Conservation (phyloP, 2,113 vertebrate species). For the Sciurus niger region DNA sequence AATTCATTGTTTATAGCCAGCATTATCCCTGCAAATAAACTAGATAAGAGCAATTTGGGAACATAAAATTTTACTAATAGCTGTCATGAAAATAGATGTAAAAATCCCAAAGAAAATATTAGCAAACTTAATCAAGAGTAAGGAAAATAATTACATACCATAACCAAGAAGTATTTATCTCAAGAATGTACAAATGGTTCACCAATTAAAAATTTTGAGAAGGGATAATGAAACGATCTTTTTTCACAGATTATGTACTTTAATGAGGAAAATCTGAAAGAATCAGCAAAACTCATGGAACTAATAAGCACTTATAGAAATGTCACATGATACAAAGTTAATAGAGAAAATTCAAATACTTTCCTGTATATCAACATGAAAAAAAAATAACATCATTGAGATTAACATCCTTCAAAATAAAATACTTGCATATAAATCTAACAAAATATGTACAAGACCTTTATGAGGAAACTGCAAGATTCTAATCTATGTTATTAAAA, state of each 20-base stretch:
- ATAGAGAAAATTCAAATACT: background rate
- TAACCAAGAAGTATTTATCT: background rate
- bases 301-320: background rate
- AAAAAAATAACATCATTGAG: background rate
- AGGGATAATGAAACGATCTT: background rate
- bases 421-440: background rate
- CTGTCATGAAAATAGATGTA: background rate
- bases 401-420: background rate
- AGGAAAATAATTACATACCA: background rate
- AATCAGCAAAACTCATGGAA: background rate
- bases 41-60: background rate
- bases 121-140: background rate
- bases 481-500: background rate
- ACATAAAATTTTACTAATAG: background rate
- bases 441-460: background rate
- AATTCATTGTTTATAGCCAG: background rate
- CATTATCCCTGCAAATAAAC: background rate
- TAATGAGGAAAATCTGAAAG: background rate
- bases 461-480: background rate
- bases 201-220: background rate
- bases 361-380: background rate
- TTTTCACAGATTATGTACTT: background rate
- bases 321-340: background rate
- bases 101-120: background rate
- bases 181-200: background rate